These are phyloP conservation scores for Antheraea assamensis DNA, from an alignment of 2,888 invertebrate genomes.

Conservation along the genomic window DNA sequence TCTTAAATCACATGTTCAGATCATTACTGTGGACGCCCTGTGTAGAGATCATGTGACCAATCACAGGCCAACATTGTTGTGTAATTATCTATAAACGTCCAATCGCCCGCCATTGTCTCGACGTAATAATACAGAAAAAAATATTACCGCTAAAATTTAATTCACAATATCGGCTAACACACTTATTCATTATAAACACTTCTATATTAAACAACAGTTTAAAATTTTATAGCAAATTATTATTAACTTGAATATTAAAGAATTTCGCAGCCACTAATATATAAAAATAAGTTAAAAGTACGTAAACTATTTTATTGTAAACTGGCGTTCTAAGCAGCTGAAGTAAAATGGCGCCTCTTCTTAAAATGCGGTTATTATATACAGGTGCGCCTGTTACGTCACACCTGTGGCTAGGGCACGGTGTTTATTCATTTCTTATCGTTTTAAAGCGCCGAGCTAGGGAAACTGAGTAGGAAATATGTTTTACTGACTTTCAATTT, in stretches of 20 bases:
- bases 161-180: slow-evolving; percentile 37
- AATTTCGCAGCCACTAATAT: slow-evolving; percentile 29
- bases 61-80: slow-evolving; percentile 53
- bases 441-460: slow-evolving; percentile 37
- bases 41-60: slow-evolving; percentile 69
- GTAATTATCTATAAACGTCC: slow-evolving; percentile 51
- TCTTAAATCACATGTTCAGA: slow-evolving; percentile 77
- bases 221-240: slow-evolving; percentile 15
- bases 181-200: slow-evolving; percentile 37
- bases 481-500: slow-evolving; percentile 45
- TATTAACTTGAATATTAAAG: slow-evolving; percentile 9
- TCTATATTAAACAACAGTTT: slow-evolving; percentile 25
- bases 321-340: slow-evolving; percentile 36
- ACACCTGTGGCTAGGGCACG: slow-evolving; percentile 65
- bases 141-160: slow-evolving; percentile 43
- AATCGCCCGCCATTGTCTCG: slow-evolving; percentile 40
- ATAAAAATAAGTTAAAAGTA: neutral
- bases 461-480: slow-evolving; percentile 44
- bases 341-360: slow-evolving; percentile 67
- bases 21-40: slow-evolving; percentile 54
- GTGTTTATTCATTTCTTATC: slow-evolving; percentile 65
- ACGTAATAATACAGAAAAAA: slow-evolving; percentile 27
- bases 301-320: slow-evolving; percentile 27
- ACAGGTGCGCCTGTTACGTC: slow-evolving; percentile 75
- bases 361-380: slow-evolving; percentile 67